Evolutionary conservation across 2,113 vertebrate species (phyloP).

Genomic region (Eclectus roratus): DNA sequence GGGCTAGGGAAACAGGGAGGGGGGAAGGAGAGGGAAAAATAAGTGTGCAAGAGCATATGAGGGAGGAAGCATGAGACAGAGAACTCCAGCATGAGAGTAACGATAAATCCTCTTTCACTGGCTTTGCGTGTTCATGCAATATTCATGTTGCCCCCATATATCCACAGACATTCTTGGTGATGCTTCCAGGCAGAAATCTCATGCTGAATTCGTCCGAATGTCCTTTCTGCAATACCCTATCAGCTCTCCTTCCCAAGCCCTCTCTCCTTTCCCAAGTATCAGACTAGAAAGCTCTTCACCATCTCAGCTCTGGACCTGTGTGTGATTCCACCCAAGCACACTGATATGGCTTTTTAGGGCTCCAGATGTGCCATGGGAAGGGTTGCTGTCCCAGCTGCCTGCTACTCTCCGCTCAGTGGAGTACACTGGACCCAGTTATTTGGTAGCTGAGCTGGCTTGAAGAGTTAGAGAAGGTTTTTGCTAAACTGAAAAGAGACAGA

Average conservation of each 20-base stretch:
- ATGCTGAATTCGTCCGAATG: not conserved
- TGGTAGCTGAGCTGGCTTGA: not conserved
- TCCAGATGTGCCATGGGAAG: not conserved
- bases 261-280: not conserved
- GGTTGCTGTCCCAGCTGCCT: not conserved
- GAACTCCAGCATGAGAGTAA: not conserved
- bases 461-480: not conserved
- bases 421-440: not conserved
- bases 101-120: rapidly evolving
- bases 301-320: not conserved
- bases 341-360: not conserved
- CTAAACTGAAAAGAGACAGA: not conserved
- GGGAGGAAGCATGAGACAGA: not conserved
- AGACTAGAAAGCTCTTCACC: not conserved
- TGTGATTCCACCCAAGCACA: not conserved
- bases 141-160: not conserved
- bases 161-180: not conserved
- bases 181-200: not conserved
- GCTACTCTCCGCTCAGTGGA: not conserved
- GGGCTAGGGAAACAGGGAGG: not conserved
- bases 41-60: not conserved
- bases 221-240: not conserved
- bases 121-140: not conserved
- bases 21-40: not conserved
- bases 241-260: not conserved